Percentiles rank a stretch among this genome's conserved stretches.
Evolutionary conservation across 2,113 vertebrate genomes (phyloP).

Genomic region (Ariopsis seemanni): DNA sequence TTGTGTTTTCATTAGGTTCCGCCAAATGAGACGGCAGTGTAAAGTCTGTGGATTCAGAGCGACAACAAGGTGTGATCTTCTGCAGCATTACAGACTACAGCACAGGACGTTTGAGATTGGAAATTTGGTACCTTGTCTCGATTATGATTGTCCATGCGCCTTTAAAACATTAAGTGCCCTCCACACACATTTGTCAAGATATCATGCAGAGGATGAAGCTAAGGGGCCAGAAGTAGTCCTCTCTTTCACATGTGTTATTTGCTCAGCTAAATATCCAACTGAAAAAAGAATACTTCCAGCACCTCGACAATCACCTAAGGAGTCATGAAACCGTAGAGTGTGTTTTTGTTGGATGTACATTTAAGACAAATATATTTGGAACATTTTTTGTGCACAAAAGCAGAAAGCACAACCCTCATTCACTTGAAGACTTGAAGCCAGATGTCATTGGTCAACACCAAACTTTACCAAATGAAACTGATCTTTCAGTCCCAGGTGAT

Average conservation of each 20-base stretch:
- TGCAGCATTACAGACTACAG: neutral
- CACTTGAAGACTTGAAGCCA: conserved; percentile 22
- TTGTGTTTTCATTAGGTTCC: no score
- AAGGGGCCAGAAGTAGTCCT: neutral
- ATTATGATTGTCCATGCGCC: neutral
- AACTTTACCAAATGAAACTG: conserved; percentile 21
- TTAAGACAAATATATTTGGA: conserved; percentile 29
- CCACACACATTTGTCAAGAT: neutral
- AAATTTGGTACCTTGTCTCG: neutral
- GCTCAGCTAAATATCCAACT: neutral
- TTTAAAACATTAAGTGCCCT: neutral
- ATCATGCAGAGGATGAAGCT: neutral
- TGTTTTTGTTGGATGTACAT: neutral
- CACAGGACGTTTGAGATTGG: neutral
- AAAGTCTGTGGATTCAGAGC: neutral
- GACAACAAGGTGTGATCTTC: neutral
- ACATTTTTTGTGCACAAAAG: conserved; percentile 34
- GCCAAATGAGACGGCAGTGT: neutral
- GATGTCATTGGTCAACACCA: conserved; percentile 23
- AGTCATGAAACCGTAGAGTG: neutral
- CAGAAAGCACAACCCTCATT: conserved; percentile 22
- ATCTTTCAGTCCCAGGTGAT: neutral
- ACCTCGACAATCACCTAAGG: neutral
- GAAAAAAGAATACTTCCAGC: neutral
- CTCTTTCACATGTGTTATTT: neutral